Conservation (phyloP, 2,797 vertebrate genomes). For the Sylvia borin region DNA sequence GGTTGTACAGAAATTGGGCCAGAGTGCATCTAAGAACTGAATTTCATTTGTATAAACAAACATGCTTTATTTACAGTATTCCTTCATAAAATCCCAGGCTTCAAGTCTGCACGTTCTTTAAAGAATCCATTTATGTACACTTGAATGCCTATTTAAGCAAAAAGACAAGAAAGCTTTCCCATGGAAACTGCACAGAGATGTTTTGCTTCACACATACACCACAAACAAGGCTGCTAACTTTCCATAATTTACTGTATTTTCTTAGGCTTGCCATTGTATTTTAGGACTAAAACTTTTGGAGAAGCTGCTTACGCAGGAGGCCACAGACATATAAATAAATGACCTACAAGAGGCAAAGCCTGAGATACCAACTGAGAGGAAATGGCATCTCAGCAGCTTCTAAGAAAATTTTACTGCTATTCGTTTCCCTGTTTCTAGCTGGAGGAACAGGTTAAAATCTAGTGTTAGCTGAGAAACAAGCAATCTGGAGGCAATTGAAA, state of each 20-base stretch:
- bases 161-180: slow-evolving; percentile 69
- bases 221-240: slow-evolving; percentile 71
- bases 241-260: slow-evolving; percentile 56
- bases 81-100: slow-evolving; percentile 66
- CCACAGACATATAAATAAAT: slow-evolving; percentile 45
- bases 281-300: slow-evolving; percentile 31
- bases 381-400: not conserved
- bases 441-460: slow-evolving; percentile 31
- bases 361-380: not conserved
- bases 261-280: slow-evolving; percentile 38
- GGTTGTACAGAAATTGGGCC: slow-evolving; percentile 9
- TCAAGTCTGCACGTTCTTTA: slow-evolving; percentile 57
- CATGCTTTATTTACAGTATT: slow-evolving; percentile 71
- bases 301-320: slow-evolving; percentile 40
- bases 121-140: slow-evolving; percentile 69
- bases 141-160: slow-evolving; percentile 71
- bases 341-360: slow-evolving; percentile 23
- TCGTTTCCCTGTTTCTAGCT: not conserved
- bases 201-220: slow-evolving; percentile 72
- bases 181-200: slow-evolving; percentile 76
- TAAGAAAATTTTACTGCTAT: not conserved
- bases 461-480: not conserved
- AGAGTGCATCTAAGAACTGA: slow-evolving; percentile 63
- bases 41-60: slow-evolving; percentile 70
- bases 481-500: not conserved